Conservation (phyloP, 2,797 vertebrate genomes). For the Pseudochirops cupreus region DNA sequence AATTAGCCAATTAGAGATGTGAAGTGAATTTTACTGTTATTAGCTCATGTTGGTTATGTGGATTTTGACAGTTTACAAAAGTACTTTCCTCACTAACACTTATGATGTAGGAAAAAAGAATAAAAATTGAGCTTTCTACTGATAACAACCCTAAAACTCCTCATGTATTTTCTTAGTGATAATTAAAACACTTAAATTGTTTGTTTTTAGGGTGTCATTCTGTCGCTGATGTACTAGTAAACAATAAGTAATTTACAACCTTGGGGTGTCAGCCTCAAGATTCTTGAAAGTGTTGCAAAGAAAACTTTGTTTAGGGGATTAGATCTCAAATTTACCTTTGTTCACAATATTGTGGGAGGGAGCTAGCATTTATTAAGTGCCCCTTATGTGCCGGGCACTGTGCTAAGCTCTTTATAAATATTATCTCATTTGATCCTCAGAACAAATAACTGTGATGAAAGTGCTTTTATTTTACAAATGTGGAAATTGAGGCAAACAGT, state of each 20-base stretch:
- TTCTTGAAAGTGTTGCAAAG: slow-evolving; percentile 37
- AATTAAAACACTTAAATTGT: slow-evolving; percentile 26
- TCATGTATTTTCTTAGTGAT: slow-evolving; percentile 60
- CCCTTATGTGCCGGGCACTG: too few species aligned
- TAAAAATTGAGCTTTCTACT: too few species aligned
- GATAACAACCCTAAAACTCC: too few species aligned
- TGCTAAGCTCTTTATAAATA: neutral
- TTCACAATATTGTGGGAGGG: neutral
- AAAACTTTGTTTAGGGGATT: slow-evolving; percentile 30
- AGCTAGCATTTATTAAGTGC: neutral
- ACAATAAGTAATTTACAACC: slow-evolving; percentile 21
- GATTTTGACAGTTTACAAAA: too few species aligned
- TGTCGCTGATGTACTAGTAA: slow-evolving; percentile 10
- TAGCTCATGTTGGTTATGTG: too few species aligned
- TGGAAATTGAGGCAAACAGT: neutral
- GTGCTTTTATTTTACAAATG: neutral
- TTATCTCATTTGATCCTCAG: neutral
- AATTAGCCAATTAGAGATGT: too few species aligned
- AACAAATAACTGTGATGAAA: neutral
- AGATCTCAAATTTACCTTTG: slow-evolving; percentile 2
- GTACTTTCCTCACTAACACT: too few species aligned
- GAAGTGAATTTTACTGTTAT: too few species aligned
- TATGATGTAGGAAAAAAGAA: too few species aligned
- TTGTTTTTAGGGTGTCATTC: slow-evolving; percentile 25
- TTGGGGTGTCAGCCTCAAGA: slow-evolving; percentile 6